Conservation (phyloP, 2,113 vertebrate species). For the Leptobrachium leishanense region DNA sequence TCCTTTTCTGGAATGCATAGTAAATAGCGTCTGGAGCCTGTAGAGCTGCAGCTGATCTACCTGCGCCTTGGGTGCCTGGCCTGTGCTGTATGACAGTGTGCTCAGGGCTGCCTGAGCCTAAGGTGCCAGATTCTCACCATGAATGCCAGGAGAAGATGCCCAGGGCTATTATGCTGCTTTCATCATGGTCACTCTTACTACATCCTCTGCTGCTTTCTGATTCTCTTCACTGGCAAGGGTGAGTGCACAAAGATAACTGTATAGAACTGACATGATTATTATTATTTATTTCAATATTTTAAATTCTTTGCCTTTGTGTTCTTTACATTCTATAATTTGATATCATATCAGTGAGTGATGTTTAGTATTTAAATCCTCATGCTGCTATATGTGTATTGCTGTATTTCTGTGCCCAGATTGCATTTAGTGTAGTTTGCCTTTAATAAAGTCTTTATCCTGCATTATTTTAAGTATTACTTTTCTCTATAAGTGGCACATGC, state of each 20-base stretch:
- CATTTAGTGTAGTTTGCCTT: too few species aligned
- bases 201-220: slow-evolving; percentile 42
- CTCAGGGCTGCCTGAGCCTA: slow-evolving; percentile 2
- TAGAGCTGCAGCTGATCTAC: neutral
- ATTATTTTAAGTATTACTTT: too few species aligned
- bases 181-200: slow-evolving; percentile 2
- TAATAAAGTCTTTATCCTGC: too few species aligned
- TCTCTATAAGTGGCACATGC: too few species aligned
- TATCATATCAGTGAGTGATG: too few species aligned
- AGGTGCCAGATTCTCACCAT: slow-evolving; percentile 35
- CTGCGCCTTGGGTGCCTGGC: neutral
- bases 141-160: slow-evolving; percentile 32
- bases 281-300: neutral
- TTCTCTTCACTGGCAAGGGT: slow-evolving; percentile 43
- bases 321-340: neutral
- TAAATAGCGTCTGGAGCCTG: too few species aligned
- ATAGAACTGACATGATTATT: neutral
- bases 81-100: slow-evolving; percentile 19
- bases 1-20: too few species aligned
- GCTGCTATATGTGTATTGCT: too few species aligned
- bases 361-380: too few species aligned
- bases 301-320: neutral
- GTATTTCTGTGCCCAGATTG: too few species aligned
- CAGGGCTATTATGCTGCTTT: slow-evolving; percentile 37
- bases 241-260: slow-evolving; percentile 13